Evolutionary conservation across 2,113 vertebrate species (phyloP), one percentile per base, ranked within the genome.

Genomic region (Synchiropus splendidus): DNA sequence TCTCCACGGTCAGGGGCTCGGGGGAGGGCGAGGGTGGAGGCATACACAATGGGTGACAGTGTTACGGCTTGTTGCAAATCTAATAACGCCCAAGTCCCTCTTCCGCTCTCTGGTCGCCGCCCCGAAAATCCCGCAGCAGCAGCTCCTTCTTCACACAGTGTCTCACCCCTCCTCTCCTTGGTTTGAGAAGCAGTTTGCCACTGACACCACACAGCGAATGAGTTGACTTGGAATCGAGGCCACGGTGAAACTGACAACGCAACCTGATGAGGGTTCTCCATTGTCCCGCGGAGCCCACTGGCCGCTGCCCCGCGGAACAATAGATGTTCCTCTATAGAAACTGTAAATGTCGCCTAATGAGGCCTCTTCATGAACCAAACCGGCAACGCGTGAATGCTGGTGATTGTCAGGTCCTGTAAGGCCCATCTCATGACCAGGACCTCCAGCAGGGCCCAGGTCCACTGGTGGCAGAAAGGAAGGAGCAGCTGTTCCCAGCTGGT

Each of bases 401-500:
- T 53, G 54, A 66, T 54, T 65, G 72, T 76, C 51, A 56, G 36
- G 42, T 51, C 49, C 55, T 48, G 39, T 53, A 36, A 54, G 69
- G 48, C n/a, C 30, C 39, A 38, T 57, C 44, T 60, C 45, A 34
- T 58, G 10, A 42, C 37, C 59, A 53, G 59, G 76, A 61, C 65
- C 42, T 72, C 70, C 72, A 79, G 64, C 70, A 38, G 72, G 35
- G 69, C 18, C 36, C 50, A 33, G 61, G 61, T 61, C 63, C 14
- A 39, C 62, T 52, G 61, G 57, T 50, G 68, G 67, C 70, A 71
- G 69, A 70, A 72, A 68, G 61, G 59, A 52, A 45, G 51, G 73
- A 77, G 79, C 85, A 86, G 84, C 79, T 86, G 84, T 82, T 83
- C 83, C 65, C 84, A 83, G 83, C 80, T 84, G 83, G 77, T 54